A percentile compares a stretch with the other conserved stretches of the same genome.
These are phyloP conservation scores for Bryconaethiops microstoma DNA, from an alignment of 2,797 vertebrate genomes.

Conservation along the genomic window DNA sequence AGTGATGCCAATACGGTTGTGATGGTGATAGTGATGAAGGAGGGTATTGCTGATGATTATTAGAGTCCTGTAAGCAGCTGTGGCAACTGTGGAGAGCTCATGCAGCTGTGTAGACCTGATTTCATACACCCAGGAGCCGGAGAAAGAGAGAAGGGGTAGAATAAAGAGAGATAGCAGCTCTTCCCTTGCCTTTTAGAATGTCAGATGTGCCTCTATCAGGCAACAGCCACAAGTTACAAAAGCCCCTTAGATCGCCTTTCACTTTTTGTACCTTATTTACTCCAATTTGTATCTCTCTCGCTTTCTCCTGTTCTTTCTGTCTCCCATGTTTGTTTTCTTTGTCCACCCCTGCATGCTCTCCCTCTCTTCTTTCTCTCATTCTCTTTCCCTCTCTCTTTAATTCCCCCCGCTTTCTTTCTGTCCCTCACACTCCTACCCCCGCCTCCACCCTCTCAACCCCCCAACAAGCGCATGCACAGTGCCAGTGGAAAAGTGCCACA, in stretches of 20 bases:
- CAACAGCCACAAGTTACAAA: conserved; percentile 37
- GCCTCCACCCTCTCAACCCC: background rate
- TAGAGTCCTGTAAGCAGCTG: conserved; percentile 26
- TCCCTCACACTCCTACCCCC: background rate
- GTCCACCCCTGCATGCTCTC: background rate
- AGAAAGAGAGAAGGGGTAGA: conserved; percentile 19
- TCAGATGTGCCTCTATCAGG: conserved; percentile 52
- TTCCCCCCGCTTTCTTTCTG: background rate
- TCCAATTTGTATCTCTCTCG: background rate
- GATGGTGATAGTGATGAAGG: background rate
- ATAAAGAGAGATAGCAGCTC: conserved; percentile 31
- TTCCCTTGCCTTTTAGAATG: conserved; percentile 47
- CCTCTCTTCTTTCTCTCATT: background rate
- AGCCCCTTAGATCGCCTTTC: conserved; percentile 12
- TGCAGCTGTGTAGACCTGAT: conserved; percentile 52
- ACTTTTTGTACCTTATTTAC: background rate
- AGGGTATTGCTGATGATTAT: conserved; percentile 3
- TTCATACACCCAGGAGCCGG: conserved; percentile 48
- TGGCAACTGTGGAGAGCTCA: conserved; percentile 21
- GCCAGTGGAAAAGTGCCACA: conserved; percentile 61
- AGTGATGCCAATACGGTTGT: background rate
- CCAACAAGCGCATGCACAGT: background rate
- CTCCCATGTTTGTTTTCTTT: conserved; percentile 1
- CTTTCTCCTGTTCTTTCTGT: background rate
- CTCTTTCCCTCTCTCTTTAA: background rate